These are phyloP conservation scores for Scatophagus argus DNA, from an alignment of 2,113 vertebrate genomes.

Conservation along the genomic window DNA sequence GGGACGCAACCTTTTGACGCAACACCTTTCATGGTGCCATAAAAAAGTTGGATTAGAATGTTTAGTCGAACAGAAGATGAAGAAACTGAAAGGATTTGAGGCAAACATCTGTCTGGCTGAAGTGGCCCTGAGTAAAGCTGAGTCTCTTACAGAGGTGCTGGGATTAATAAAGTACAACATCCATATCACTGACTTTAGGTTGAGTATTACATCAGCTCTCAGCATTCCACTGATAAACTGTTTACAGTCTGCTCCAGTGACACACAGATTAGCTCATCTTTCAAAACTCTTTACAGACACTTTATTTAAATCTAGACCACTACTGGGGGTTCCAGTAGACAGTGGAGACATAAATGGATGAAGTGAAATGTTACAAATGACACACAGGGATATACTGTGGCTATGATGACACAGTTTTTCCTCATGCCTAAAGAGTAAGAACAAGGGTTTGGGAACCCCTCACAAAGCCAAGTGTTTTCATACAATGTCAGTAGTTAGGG, in stretches of 20 bases:
- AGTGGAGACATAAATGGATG: constrained; percentile 51
- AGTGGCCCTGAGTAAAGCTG: neutral
- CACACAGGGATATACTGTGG: constrained; percentile 31
- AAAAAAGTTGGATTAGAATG: constrained; percentile 35
- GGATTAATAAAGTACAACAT: constrained; percentile 14
- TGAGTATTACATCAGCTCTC: constrained; percentile 19
- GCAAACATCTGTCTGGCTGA: constrained; percentile 10
- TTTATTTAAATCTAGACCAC: constrained; percentile 31
- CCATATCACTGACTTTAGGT: constrained; percentile 17
- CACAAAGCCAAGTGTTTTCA: constrained; percentile 37
- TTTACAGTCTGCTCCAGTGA: constrained; percentile 37
- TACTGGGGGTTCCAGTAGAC: constrained; percentile 45
- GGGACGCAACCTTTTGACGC: constrained; percentile 37
- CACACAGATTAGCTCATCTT: constrained; percentile 37
- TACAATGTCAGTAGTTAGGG: constrained; percentile 12
- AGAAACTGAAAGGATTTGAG: constrained; percentile 5
- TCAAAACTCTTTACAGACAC: constrained; percentile 35
- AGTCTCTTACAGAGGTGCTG: neutral
- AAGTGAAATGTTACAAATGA: constrained; percentile 63
- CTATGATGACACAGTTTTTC: constrained; percentile 53
- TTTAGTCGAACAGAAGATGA: constrained; percentile 12
- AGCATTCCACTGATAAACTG: constrained; percentile 9
- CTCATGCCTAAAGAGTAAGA: constrained; percentile 30
- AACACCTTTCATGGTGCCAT: constrained; percentile 48
- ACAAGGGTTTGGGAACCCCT: constrained; percentile 21